A percentile compares a stretch with the other conserved stretches of the same genome.
Evolutionary conservation across 1,140 invertebrate species (phyloP).

Genomic region (Drosophila hydei): DNA sequence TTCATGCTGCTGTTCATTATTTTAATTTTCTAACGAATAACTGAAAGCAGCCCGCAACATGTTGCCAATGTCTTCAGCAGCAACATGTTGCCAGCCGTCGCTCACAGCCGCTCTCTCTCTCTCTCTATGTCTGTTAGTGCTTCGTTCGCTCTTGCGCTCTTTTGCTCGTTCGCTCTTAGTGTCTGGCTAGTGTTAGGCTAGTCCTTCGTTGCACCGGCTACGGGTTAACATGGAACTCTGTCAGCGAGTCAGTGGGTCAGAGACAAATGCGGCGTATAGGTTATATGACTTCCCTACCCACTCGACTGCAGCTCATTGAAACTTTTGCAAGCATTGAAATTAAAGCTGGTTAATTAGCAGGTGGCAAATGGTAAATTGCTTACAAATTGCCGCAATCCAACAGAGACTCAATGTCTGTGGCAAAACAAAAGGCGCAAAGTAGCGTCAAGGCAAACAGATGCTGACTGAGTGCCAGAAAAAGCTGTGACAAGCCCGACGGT

Average conservation of each 20-base stretch:
- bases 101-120: slow-evolving; percentile 18
- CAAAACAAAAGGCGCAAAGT: slow-evolving; percentile 48
- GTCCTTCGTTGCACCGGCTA: slow-evolving; percentile 45
- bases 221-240: slow-evolving; percentile 70
- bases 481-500: slow-evolving; percentile 7
- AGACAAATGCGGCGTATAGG: slow-evolving; percentile 34
- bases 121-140: not conserved
- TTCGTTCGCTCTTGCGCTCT: slow-evolving; percentile 2
- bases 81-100: slow-evolving; percentile 50
- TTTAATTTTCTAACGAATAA: slow-evolving; percentile 72
- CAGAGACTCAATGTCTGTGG: not conserved
- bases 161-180: not conserved
- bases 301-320: slow-evolving; percentile 59
- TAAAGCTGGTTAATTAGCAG: slow-evolving; percentile 74
- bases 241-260: slow-evolving; percentile 75
- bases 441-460: slow-evolving; percentile 19
- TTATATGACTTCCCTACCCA: slow-evolving; percentile 10
- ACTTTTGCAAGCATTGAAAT: slow-evolving; percentile 73
- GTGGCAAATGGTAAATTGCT: slow-evolving; percentile 64
- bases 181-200: slow-evolving; percentile 21
- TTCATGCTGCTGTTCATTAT: slow-evolving; percentile 65
- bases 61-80: slow-evolving; percentile 18
- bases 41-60: slow-evolving; percentile 65
- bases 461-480: slow-evolving; percentile 6
- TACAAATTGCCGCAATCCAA: slow-evolving; percentile 62